phyloP scores from a whole-genome alignment of 2,113 vertebrate genomes.

The Lophura nycthemera region DNA sequence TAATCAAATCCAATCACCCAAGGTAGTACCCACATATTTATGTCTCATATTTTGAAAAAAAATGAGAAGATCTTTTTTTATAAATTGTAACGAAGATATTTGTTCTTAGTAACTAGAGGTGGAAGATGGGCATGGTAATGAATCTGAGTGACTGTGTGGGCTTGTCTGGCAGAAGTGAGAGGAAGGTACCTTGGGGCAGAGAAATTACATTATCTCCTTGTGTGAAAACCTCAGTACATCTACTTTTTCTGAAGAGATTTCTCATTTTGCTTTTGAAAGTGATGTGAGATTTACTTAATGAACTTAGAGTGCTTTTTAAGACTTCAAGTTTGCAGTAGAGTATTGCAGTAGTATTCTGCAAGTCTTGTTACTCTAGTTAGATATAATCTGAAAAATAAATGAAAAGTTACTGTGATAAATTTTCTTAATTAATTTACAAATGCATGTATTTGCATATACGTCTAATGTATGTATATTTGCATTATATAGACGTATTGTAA shows the following conservation, averaged over 20 bases:
- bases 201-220: not conserved
- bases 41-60: not conserved
- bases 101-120: not conserved
- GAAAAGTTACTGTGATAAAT: not conserved
- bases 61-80: not conserved
- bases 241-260: not conserved
- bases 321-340: not conserved
- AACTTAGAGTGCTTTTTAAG: not conserved
- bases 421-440: not conserved
- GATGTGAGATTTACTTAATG: not conserved
- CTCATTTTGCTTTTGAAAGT: not conserved
- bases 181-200: not conserved
- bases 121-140: not conserved
- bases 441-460: not conserved
- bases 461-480: not conserved
- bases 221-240: not conserved
- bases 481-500: not conserved
- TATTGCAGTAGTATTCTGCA: not conserved
- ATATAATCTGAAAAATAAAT: not conserved
- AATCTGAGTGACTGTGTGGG: not conserved
- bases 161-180: not conserved
- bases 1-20: not conserved
- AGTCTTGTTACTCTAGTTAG: not conserved
- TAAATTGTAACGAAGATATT: not conserved
- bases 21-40: rapidly evolving